A percentile compares a stretch with the other conserved stretches of the same genome.
phyloP scores from a whole-genome alignment of 2,888 invertebrate genomes.

The Meiosimyza decipiens region DNA sequence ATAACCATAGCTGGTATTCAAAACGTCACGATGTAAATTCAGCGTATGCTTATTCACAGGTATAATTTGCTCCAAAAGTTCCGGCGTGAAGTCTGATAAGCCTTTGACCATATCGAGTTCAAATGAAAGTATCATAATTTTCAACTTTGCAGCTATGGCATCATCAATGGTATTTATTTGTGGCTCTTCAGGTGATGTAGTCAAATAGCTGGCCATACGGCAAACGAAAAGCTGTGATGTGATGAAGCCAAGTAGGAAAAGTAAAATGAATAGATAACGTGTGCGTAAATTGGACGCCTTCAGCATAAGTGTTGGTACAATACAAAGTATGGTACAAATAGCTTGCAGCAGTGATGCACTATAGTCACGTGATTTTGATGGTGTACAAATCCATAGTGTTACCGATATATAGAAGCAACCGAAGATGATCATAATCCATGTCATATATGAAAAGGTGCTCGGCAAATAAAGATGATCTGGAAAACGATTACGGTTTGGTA shows the following conservation, averaged over 20 bases:
- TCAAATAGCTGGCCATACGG: constrained; percentile 57
- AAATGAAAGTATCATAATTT: constrained; percentile 46
- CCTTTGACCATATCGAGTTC: constrained; percentile 47
- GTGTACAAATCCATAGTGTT: constrained; percentile 54
- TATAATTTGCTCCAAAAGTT: constrained; percentile 48
- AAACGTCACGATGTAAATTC: constrained; percentile 48
- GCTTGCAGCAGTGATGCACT: constrained; percentile 53
- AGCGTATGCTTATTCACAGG: constrained; percentile 41
- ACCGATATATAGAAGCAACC: constrained; percentile 48
- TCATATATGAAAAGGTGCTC: constrained; percentile 46
- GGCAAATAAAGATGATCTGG: constrained; percentile 50
- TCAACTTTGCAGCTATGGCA: constrained; percentile 50
- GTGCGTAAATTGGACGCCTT: constrained; percentile 47
- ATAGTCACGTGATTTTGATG: constrained; percentile 48
- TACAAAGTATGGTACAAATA: constrained; percentile 50
- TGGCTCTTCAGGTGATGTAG: constrained; percentile 44
- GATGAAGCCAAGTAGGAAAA: constrained; percentile 53
- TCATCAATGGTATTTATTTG: constrained; percentile 55
- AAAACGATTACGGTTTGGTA: constrained; percentile 54
- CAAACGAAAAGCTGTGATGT: constrained; percentile 55
- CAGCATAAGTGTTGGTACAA: constrained; percentile 48
- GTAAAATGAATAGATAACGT: constrained; percentile 48
- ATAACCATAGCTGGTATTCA: constrained; percentile 55
- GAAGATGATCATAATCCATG: constrained; percentile 51
- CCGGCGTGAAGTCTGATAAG: constrained; percentile 39